phyloP scores from a whole-genome alignment of 2,888 invertebrate genomes.

The Steinernema hermaphroditum region DNA sequence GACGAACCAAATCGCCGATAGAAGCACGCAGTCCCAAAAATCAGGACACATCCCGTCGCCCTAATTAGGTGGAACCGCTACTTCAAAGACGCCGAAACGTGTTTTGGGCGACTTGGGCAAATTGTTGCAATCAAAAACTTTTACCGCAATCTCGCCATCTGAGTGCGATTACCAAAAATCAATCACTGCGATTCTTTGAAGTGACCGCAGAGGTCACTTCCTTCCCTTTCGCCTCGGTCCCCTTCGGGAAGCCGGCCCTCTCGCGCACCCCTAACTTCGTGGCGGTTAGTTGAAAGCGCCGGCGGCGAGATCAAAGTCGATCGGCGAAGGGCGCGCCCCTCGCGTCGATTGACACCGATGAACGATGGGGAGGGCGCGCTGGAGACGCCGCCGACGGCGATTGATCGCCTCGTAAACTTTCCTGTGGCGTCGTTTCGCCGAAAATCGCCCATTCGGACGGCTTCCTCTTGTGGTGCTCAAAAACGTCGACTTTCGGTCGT shows the following conservation, averaged over 20 bases:
- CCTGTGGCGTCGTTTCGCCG: neutral
- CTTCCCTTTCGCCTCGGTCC: too few species aligned
- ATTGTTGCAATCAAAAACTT: neutral
- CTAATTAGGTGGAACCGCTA: too few species aligned
- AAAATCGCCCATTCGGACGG: neutral
- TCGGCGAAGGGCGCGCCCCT: neutral
- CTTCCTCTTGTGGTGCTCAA: neutral
- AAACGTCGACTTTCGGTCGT: neutral
- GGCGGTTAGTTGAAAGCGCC: constrained; percentile 20
- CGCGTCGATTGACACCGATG: constrained; percentile 16
- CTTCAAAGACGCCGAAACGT: too few species aligned
- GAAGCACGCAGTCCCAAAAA: too few species aligned
- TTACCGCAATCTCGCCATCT: constrained; percentile 4
- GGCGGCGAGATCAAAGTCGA: constrained; percentile 27
- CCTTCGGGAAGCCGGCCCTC: too few species aligned
- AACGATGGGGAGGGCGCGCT: neutral
- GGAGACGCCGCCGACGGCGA: neutral
- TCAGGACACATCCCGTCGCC: too few species aligned
- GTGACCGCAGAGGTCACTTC: too few species aligned
- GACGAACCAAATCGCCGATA: too few species aligned
- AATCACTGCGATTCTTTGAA: neutral
- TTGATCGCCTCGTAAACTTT: constrained; percentile 13
- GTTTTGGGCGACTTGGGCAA: too few species aligned
- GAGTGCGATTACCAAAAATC: neutral
- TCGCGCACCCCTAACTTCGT: constrained; percentile 1